phyloP scores from a whole-genome alignment of 2,888 invertebrate species.

The Ramazzottius varieornatus region DNA sequence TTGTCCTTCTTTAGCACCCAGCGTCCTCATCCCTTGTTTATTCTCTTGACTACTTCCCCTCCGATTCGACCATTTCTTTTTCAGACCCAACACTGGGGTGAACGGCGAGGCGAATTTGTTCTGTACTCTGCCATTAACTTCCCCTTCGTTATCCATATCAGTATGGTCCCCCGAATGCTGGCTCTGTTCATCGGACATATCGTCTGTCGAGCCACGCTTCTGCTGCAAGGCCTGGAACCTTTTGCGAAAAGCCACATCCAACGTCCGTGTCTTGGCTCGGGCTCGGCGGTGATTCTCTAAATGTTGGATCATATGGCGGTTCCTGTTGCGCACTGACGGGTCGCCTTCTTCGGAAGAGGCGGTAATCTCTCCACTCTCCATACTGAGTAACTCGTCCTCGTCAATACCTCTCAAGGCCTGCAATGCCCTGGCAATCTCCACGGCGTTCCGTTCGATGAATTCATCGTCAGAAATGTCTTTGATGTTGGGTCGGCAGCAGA shows the following conservation, averaged over 20 bases:
- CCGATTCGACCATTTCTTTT: neutral
- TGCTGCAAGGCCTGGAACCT: conserved; percentile 31
- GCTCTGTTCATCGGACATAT: neutral
- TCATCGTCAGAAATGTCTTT: conserved; percentile 69
- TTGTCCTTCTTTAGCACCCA: neutral
- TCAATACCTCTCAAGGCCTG: conserved; percentile 29
- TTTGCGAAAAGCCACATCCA: conserved; percentile 85
- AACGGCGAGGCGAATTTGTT: neutral
- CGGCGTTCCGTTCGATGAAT: conserved; percentile 64
- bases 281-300: conserved; percentile 62
- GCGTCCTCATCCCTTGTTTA: neutral
- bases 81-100: neutral
- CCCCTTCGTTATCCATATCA: too few relatives aligned
- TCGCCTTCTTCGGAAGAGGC: neutral
- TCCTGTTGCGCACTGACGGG: neutral
- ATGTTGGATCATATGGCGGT: conserved; percentile 62
- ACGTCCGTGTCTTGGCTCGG: conserved; percentile 40
- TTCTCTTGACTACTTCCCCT: neutral
- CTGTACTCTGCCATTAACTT: neutral
- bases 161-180: neutral
- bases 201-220: neutral
- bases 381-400: conserved; percentile 8
- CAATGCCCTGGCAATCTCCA: conserved; percentile 67
- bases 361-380: neutral
- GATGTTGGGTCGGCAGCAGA: conserved; percentile 28